Base-by-base conservation (phyloP, 2,888 invertebrate genomes). In the Corythucha ciliata region DNA sequence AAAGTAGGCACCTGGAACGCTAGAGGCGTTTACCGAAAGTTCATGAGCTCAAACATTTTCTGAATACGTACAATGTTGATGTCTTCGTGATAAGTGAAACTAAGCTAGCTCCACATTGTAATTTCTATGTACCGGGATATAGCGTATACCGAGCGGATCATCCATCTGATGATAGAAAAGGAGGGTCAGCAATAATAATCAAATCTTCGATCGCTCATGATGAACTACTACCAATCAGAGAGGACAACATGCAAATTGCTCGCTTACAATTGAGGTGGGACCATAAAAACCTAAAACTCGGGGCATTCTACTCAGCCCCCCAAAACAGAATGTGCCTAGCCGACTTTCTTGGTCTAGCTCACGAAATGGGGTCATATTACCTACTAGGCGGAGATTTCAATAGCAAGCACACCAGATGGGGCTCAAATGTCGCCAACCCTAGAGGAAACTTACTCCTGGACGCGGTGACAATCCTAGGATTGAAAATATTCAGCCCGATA, bases 1-100 rank as follows among this genome's bases (percentile, higher is more conserved):
- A 45, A 27, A 3, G 20, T 45, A 18, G 4, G 27, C 45, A 45
- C 45, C n/a, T 45, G 45, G 45, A 45, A 45, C 20, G 6, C 16
- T 21, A 27, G 32, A 4, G 45, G 45, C 5, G 12, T 45, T 5
- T 16, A 12, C 5, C 18, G 21, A 10, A 45, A 45, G 18, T 16
- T 4, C 45, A 7, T 5, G 45, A 45, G 32, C 32, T 45, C n/a
- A 3, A 26, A 16, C 10, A 20, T 16, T 45, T 29, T n/a, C 20
- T 45, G 3, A 3, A 29, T n/a, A 6, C 2, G 10, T 10, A 32
- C n/a, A 16, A 47, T n/a, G 26, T 47, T 2, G 47, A 47, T 16
- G 27, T 47, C 22, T 8, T 33, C 10, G 7, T 45, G 16, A 20
- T 29, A 14, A 21, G 33, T 2, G 45, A 45, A 33, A 47, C 47